Evolutionary conservation across 2,888 invertebrate species (phyloP).

Genomic region (Blera fallax): DNA sequence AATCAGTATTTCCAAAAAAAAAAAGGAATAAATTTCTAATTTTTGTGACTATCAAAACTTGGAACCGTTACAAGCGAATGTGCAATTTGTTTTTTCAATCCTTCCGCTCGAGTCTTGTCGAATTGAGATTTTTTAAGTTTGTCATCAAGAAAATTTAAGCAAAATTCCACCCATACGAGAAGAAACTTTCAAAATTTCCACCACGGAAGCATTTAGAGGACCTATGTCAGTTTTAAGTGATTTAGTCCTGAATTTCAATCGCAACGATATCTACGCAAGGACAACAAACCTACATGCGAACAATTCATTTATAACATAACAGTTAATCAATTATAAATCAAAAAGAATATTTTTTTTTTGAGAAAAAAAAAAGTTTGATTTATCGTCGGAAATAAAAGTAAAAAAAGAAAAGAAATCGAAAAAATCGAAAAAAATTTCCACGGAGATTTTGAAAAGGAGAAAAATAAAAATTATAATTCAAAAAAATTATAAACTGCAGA

Average conservation of each 20-base stretch:
- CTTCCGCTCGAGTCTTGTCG: slow-evolving; percentile 49
- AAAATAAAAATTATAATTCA: background rate
- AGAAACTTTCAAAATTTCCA: slow-evolving; percentile 76
- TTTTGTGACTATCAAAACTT: slow-evolving; percentile 13
- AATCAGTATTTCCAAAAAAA: slow-evolving; percentile 4
- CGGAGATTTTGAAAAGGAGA: slow-evolving; percentile 1
- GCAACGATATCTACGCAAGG: slow-evolving; percentile 77
- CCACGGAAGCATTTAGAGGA: slow-evolving; percentile 79
- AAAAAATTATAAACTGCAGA: slow-evolving; percentile 46
- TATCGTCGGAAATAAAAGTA: background rate
- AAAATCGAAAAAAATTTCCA: background rate
- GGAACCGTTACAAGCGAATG: slow-evolving; percentile 66
- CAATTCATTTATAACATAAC: slow-evolving; percentile 82
- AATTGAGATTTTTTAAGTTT: slow-evolving; percentile 50
- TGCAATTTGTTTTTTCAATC: slow-evolving; percentile 66
- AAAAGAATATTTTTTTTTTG: slow-evolving; percentile 9
- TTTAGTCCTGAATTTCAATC: slow-evolving; percentile 79
- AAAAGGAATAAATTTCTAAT: background rate
- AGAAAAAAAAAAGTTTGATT: slow-evolving; percentile 6
- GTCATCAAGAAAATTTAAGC: slow-evolving; percentile 69
- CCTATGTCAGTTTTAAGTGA: slow-evolving; percentile 81
- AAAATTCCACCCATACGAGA: slow-evolving; percentile 79
- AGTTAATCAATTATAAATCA: slow-evolving; percentile 73
- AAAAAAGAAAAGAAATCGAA: background rate
- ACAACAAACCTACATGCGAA: slow-evolving; percentile 79